phyloP scores from a whole-genome alignment of 1,140 invertebrate species.

The Ruditapes philippinarum region DNA sequence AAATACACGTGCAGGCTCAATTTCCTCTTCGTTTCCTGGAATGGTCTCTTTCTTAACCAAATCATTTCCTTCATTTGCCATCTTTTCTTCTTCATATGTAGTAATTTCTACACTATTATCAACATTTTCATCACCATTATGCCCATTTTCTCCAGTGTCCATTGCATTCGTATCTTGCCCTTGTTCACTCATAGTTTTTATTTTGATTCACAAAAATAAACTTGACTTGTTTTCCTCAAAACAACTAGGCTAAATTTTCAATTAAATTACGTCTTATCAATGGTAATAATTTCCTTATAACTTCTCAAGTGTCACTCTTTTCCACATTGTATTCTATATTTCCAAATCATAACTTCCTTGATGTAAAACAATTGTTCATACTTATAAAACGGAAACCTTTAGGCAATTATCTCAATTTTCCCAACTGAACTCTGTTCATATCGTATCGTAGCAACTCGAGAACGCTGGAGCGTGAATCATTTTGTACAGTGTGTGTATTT shows the following conservation, averaged over 20 bases:
- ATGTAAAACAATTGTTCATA: neutral
- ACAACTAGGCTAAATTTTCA: no score
- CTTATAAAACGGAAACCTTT: neutral
- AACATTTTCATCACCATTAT: neutral
- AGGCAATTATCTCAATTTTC: neutral
- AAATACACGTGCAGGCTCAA: neutral
- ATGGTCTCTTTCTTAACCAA: no score
- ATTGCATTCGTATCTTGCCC: neutral
- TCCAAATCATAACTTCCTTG: neutral
- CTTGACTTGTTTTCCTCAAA: no score
- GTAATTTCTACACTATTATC: neutral
- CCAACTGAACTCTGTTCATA: neutral
- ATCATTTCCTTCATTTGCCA: neutral
- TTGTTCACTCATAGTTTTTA: neutral
- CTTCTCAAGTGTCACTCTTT: no score
- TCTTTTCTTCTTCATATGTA: neutral
- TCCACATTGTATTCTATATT: neutral
- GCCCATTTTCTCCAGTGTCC: neutral
- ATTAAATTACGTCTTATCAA: no score
- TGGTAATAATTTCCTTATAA: no score
- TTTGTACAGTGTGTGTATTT: slow-evolving; percentile 14
- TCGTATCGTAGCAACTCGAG: neutral
- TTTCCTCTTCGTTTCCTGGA: no score
- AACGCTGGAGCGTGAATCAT: neutral
- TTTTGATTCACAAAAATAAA: no score